A percentile compares a stretch with the other conserved stretches of the same genome.
Conservation (phyloP, 2,888 invertebrate genomes). For the Cheilosia vulpina region DNA sequence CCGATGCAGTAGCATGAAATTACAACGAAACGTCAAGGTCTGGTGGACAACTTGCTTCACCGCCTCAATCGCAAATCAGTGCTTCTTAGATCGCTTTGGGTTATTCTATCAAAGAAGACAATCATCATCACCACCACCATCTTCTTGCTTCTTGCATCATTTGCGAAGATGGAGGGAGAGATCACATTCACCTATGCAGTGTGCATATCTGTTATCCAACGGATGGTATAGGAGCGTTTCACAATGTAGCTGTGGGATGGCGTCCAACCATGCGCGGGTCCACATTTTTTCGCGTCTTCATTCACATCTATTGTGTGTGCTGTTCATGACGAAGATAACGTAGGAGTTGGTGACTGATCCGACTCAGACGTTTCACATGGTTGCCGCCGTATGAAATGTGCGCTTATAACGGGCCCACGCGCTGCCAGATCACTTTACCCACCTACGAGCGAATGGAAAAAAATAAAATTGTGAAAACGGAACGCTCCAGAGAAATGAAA, state of each 20-base stretch:
- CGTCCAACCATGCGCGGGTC: slow-evolving; percentile 56
- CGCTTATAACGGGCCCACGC: slow-evolving; percentile 63
- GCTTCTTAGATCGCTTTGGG: slow-evolving; percentile 25
- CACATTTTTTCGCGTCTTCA: slow-evolving; percentile 29
- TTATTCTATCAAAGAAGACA: slow-evolving; percentile 49
- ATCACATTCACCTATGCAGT: slow-evolving; percentile 1
- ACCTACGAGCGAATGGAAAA: slow-evolving; percentile 34
- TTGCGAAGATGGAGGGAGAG: slow-evolving; percentile 4
- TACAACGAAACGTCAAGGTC: slow-evolving; percentile 50
- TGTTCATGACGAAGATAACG: neutral
- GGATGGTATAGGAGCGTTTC: slow-evolving; percentile 36
- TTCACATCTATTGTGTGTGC: slow-evolving; percentile 3
- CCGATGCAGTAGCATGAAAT: slow-evolving; percentile 58
- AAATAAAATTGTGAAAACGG: slow-evolving; percentile 2
- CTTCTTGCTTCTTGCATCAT: slow-evolving; percentile 57
- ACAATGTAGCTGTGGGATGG: slow-evolving; percentile 46
- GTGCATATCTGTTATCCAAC: slow-evolving; percentile 31
- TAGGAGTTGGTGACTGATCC: slow-evolving; percentile 40
- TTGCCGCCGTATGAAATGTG: slow-evolving; percentile 41
- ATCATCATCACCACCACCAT: slow-evolving; percentile 11
- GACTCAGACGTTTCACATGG: slow-evolving; percentile 57
- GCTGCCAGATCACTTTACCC: slow-evolving; percentile 53
- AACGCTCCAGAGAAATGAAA: slow-evolving; percentile 6
- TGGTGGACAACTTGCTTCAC: slow-evolving; percentile 11
- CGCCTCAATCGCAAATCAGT: slow-evolving; percentile 39